Evolutionary conservation across 2,888 invertebrate genomes (phyloP).

Genomic region (Sarcophaga variegata): DNA sequence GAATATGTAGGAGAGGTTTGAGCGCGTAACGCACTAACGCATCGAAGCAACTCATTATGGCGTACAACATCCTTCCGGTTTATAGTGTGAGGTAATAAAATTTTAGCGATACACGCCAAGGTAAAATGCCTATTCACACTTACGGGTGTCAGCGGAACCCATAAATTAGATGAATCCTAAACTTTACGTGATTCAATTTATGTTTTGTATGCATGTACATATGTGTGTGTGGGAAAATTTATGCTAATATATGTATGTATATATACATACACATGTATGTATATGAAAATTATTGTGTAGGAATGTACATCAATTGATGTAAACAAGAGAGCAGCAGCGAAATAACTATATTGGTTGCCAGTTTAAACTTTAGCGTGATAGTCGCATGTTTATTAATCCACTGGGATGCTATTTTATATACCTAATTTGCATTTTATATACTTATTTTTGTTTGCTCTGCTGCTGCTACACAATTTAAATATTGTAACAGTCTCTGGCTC

Average conservation of each 20-base stretch:
- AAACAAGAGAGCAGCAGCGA: slow-evolving; percentile 55
- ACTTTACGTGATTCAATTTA: slow-evolving; percentile 46
- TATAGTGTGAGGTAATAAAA: slow-evolving; percentile 52
- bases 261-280: background rate
- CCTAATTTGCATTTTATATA: slow-evolving; percentile 54
- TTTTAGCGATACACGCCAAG: slow-evolving; percentile 38
- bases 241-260: background rate
- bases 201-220: background rate
- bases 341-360: slow-evolving; percentile 46
- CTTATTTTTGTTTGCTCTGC: background rate
- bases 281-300: background rate
- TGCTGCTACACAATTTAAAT: no score
- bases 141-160: slow-evolving; percentile 57
- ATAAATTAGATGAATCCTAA: slow-evolving; percentile 62
- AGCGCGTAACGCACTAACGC: background rate
- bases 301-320: slow-evolving; percentile 31
- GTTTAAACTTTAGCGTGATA: slow-evolving; percentile 57
- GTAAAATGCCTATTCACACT: slow-evolving; percentile 63
- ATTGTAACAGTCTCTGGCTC: slow-evolving; percentile 4
- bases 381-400: slow-evolving; percentile 59
- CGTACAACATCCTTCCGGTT: slow-evolving; percentile 56
- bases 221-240: background rate
- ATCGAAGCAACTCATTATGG: slow-evolving; percentile 39
- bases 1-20: background rate
- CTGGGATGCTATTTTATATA: slow-evolving; percentile 40